A percentile compares a stretch with the other conserved stretches of the same genome.
Evolutionary conservation across 2,888 invertebrate species (phyloP).

Genomic region (Trissolcus japonicus): DNA sequence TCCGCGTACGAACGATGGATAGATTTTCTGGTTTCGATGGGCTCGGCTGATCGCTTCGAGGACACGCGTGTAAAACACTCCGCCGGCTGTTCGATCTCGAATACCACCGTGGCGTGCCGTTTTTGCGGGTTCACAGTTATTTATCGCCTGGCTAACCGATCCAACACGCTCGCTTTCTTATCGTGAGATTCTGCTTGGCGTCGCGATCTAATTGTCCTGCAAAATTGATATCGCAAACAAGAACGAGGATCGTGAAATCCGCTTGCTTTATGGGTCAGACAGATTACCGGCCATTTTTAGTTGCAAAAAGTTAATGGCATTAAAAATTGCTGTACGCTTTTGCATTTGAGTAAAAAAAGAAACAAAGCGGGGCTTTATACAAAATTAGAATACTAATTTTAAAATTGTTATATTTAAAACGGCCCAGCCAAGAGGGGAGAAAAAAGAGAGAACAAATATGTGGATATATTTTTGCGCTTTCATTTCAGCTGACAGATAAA

Average conservation of each 20-base stretch:
- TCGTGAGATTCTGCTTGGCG: slow-evolving; percentile 32
- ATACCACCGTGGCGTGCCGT: slow-evolving; percentile 27
- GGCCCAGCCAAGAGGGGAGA: too few species aligned
- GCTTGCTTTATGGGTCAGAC: slow-evolving; percentile 17
- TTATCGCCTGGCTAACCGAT: slow-evolving; percentile 36
- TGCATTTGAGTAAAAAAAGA: too few species aligned
- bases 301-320: too few species aligned
- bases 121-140: slow-evolving; percentile 49
- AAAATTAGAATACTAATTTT: too few species aligned
- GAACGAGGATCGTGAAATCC: slow-evolving; percentile 22
- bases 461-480: too few species aligned
- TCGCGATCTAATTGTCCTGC: slow-evolving; percentile 45
- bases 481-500: too few species aligned
- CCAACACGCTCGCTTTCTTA: slow-evolving; percentile 35
- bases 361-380: too few species aligned
- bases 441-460: too few species aligned
- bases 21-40: slow-evolving; percentile 54
- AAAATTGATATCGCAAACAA: slow-evolving; percentile 36
- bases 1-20: slow-evolving; percentile 60
- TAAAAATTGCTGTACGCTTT: too few species aligned
- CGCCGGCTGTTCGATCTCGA: slow-evolving; percentile 36
- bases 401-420: too few species aligned
- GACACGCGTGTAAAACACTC: slow-evolving; percentile 44
- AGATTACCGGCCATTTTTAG: background rate
- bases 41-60: slow-evolving; percentile 37